Conservation (phyloP, 2,113 vertebrate species). For the Lepisosteus osseus region DNA sequence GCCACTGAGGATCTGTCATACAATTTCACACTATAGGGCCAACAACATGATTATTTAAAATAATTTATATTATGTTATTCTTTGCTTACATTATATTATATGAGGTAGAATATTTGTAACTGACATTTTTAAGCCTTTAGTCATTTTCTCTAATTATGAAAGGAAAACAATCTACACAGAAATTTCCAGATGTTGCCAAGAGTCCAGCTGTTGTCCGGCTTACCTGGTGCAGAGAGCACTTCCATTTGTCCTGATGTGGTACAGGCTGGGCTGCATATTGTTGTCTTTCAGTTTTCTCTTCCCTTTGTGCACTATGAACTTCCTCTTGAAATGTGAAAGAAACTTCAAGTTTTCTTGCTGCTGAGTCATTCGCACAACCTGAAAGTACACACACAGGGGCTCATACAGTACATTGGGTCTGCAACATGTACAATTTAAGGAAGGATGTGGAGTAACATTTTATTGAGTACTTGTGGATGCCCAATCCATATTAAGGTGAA, state of each 20-base stretch:
- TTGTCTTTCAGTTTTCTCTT: slow-evolving; percentile 79
- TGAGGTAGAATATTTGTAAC: too few species aligned
- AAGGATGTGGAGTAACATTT: too few species aligned
- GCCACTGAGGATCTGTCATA: too few species aligned
- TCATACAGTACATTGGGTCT: background rate
- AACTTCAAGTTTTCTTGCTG: slow-evolving; percentile 98
- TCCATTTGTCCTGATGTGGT: slow-evolving; percentile 93
- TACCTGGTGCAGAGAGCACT: slow-evolving; percentile 94
- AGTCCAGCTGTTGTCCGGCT: background rate
- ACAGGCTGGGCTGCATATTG: slow-evolving; percentile 84
- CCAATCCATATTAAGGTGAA: too few species aligned
- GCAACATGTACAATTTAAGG: too few species aligned
- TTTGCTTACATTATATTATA: background rate
- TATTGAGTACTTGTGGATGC: too few species aligned
- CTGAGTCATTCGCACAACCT: slow-evolving; percentile 98
- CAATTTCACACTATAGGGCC: too few species aligned
- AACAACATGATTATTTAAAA: too few species aligned
- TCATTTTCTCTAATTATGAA: too few species aligned
- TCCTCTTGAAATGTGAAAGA: slow-evolving; percentile 95
- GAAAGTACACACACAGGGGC: background rate
- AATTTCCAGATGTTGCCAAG: too few species aligned
- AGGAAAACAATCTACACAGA: too few species aligned
- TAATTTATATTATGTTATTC: background rate
- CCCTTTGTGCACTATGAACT: slow-evolving; percentile 94
- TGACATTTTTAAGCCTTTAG: too few species aligned